Evolutionary conservation across 1,140 invertebrate species (phyloP).

Genomic region (Trachymyrmex cornetzi): DNA sequence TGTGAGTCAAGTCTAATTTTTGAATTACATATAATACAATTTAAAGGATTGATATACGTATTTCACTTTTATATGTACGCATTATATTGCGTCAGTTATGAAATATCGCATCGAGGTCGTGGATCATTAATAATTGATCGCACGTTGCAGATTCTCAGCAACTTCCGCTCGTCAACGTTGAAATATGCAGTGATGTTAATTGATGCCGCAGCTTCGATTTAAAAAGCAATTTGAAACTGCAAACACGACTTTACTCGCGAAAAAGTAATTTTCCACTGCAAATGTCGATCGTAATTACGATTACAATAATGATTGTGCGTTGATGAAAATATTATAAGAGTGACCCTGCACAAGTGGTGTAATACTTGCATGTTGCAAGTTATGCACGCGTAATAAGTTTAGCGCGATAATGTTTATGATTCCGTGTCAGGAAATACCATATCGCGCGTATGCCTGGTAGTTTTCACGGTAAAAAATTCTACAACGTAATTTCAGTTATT

Average conservation of each 20-base stretch:
- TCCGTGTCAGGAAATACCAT: conserved; percentile 18
- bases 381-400: conserved; percentile 7
- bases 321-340: conserved; percentile 30
- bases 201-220: conserved; percentile 46
- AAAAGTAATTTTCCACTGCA: conserved; percentile 17
- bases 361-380: conserved; percentile 3
- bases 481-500: conserved; percentile 51
- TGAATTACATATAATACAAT: not conserved
- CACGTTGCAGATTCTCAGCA: conserved; percentile 54
- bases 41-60: not conserved
- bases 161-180: conserved; percentile 67
- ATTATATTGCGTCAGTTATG: not conserved
- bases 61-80: not conserved
- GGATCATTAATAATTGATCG: conserved; percentile 78
- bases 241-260: conserved; percentile 9
- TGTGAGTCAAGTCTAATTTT: not conserved
- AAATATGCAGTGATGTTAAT: conserved; percentile 55
- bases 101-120: conserved; percentile 45
- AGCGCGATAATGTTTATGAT: conserved; percentile 52
- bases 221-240: not conserved
- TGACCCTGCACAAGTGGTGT: not conserved
- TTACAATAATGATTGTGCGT: conserved; percentile 34
- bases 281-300: conserved; percentile 41
- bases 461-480: conserved; percentile 34
- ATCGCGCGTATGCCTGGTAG: not conserved